Base-by-base conservation (phyloP, 2,888 invertebrate species). In the Dicyrtoma fusca region DNA sequence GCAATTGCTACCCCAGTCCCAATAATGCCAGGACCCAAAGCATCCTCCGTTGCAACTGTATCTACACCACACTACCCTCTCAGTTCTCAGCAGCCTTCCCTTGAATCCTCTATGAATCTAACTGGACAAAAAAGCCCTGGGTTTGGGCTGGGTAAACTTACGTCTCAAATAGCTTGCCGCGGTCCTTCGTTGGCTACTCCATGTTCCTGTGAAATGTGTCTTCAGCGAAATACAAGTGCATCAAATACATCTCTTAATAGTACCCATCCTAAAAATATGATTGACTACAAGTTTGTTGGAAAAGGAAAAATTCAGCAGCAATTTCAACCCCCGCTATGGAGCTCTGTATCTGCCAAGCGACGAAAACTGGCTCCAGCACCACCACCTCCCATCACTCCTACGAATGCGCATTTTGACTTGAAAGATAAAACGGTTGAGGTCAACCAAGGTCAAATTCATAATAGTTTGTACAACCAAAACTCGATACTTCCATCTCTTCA, bases 241-340 rank as follows among this genome's bases (percentile, higher is more conserved):
- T 17, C 6, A n/a, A 53, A 11, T 44, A 59, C 2, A 5, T n/a
- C 19, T 53, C 34, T 34, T 8, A 34, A 34, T 34, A 34, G 34
- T n/a, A n/a, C n/a, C 34, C 34, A 34, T 3, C 8, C 34, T 5
- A 34, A 42, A 61, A 42, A 42, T 42, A 26, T 44, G 17, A 8
- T 3, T 25, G 44, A 55, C n/a, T 8, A 10, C 21, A 55, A 23
- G 4, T 13, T 17, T 21, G 19, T 53, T 1, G 44, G 21, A 1
- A 55, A 55, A 68, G 55, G 55, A 14, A 68, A 68, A 68, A 34
- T 55, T 1, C 66, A 68, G 23, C 55, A 68, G 19, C 66, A 68
- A 42, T 55, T 55, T 23, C 26, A 44, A 14, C 42, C 17, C 8
- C 42, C 55, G 1, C 17, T 34, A 1, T 68, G 66, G 66, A 68